Percentiles rank a stretch among this genome's conserved stretches.
Evolutionary conservation across 2,113 vertebrate species (phyloP).

Genomic region (Tursiops truncatus): DNA sequence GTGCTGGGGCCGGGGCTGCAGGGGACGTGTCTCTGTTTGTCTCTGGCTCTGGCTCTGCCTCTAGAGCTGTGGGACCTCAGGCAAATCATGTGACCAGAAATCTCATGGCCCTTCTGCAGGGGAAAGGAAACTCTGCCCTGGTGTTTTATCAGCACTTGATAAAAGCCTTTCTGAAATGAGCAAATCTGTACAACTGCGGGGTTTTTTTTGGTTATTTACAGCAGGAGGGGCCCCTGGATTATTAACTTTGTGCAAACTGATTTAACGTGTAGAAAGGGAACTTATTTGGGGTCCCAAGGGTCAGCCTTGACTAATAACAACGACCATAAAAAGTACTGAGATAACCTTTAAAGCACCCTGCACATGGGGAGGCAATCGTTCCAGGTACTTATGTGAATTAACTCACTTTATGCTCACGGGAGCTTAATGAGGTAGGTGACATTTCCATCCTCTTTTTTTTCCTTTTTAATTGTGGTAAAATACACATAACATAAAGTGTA

Average conservation of each 20-base stretch:
- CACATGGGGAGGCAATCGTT: rapidly evolving
- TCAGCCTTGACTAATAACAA: background rate
- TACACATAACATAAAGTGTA: background rate
- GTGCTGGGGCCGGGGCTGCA: background rate
- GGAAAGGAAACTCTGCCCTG: background rate
- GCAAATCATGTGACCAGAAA: background rate
- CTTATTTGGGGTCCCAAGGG: background rate
- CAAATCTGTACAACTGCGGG: background rate
- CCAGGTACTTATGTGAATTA: background rate
- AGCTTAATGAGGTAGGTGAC: background rate
- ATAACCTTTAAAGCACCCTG: rapidly evolving
- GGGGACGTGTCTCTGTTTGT: background rate
- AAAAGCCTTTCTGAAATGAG: background rate
- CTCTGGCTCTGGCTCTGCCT: background rate
- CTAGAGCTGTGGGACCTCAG: background rate
- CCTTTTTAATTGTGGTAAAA: background rate
- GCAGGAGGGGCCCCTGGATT: background rate
- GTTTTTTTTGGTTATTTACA: background rate
- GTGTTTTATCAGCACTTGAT: no score
- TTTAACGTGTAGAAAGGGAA: background rate
- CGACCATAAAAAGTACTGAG: background rate
- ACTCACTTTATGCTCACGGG: background rate
- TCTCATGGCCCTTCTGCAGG: background rate
- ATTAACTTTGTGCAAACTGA: background rate
- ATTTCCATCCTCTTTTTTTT: background rate